A percentile compares a stretch with the other conserved stretches of the same genome.
Conservation (phyloP, 2,797 vertebrate species). For the Amniataba percoides region DNA sequence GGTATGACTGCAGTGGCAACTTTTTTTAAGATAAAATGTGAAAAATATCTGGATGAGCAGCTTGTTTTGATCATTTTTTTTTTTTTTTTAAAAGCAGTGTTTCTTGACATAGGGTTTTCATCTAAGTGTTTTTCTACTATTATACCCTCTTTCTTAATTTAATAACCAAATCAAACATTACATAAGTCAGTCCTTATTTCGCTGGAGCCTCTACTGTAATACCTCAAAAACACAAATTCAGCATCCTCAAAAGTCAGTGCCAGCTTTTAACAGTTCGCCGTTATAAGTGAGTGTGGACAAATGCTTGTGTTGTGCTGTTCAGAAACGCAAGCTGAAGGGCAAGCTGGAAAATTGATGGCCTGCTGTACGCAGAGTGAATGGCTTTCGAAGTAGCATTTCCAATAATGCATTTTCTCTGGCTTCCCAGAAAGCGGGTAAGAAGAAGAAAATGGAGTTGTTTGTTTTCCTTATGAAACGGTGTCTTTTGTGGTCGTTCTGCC, state of each 20-base stretch:
- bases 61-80: no score
- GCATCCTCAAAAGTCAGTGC: neutral
- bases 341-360: constrained; percentile 51
- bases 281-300: neutral
- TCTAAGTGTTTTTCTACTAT: neutral
- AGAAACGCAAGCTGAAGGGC: constrained; percentile 46
- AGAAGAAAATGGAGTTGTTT: constrained; percentile 32
- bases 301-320: constrained; percentile 2
- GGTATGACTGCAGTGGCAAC: neutral
- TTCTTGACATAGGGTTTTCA: neutral
- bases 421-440: constrained; percentile 37
- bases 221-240: constrained; percentile 8
- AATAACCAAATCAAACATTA: neutral
- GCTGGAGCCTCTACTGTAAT: neutral
- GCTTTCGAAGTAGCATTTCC: constrained; percentile 50
- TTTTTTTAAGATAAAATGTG: neutral
- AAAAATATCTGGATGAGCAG: neutral
- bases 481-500: constrained; percentile 34
- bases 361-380: constrained; percentile 37
- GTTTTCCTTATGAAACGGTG: constrained; percentile 48
- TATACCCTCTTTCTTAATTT: neutral
- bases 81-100: neutral
- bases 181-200: neutral
- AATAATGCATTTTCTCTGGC: constrained; percentile 54
- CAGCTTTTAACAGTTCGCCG: constrained; percentile 20